A percentile compares a stretch with the other conserved stretches of the same genome.
Evolutionary conservation across 1,140 invertebrate species (phyloP).

Genomic region (Cepaea nemoralis): DNA sequence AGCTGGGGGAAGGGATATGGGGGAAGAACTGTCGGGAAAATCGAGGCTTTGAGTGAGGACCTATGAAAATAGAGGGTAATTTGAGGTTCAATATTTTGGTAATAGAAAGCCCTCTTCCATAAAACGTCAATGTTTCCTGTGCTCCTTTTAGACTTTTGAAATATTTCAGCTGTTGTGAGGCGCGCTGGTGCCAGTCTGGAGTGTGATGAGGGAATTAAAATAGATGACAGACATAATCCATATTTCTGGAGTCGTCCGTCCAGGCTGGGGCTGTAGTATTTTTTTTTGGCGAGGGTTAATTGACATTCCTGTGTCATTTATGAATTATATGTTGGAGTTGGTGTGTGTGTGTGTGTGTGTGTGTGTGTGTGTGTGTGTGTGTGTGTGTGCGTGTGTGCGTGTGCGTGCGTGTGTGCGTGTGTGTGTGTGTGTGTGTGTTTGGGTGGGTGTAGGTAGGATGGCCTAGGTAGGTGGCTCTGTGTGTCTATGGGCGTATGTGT

Average conservation of each 20-base stretch:
- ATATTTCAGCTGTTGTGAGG: not conserved
- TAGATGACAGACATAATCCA: not conserved
- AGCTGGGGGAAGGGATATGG: not conserved
- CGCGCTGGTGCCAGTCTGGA: not conserved
- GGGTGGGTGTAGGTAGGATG: too few relatives aligned
- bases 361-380: too few relatives aligned
- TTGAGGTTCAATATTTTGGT: constrained; percentile 13
- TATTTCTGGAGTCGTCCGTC: not conserved
- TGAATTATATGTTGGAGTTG: not conserved
- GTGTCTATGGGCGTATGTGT: too few relatives aligned
- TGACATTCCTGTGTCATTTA: not conserved
- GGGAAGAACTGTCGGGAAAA: not conserved
- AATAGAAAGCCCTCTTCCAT: constrained; percentile 13
- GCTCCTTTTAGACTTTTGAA: not conserved
- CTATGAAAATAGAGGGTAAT: constrained; percentile 9
- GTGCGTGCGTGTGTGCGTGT: too few relatives aligned
- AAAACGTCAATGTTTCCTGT: not conserved
- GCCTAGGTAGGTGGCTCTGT: too few relatives aligned
- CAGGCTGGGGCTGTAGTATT: not conserved
- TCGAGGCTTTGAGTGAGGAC: not conserved
- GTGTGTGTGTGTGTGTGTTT: too few relatives aligned
- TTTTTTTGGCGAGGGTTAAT: not conserved
- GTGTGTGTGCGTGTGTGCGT: too few relatives aligned
- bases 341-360: too few relatives aligned
- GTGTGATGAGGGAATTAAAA: not conserved